A percentile compares a stretch with the other conserved stretches of the same genome.
These are phyloP conservation scores for Campaea margaritaria DNA, from an alignment of 2,888 invertebrate genomes.

Conservation along the genomic window DNA sequence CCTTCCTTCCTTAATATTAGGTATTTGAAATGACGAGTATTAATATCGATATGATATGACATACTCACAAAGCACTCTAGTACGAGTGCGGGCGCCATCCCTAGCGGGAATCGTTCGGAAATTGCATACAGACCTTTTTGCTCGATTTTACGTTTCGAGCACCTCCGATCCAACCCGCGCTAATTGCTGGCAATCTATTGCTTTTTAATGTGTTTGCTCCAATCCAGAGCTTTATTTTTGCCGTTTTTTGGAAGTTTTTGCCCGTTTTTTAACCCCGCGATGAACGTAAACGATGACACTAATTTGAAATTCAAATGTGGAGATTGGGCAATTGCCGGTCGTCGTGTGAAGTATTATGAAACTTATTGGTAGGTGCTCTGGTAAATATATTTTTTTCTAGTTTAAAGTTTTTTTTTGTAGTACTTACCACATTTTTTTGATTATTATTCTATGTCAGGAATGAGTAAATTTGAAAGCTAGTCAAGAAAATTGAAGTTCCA, in stretches of 20 bases:
- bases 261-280: conserved; percentile 36
- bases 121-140: conserved; percentile 58
- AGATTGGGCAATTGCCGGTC: conserved; percentile 30
- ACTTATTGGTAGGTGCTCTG: conserved; percentile 6
- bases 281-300: conserved; percentile 48
- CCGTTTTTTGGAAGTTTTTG: conserved; percentile 43
- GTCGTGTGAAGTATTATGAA: conserved; percentile 20
- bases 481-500: not conserved
- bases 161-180: conserved; percentile 47
- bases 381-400: too few relatives aligned
- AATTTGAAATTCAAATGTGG: conserved; percentile 46
- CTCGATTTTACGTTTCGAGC: conserved; percentile 43
- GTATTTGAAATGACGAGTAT: too few relatives aligned
- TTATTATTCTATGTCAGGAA: too few relatives aligned
- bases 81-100: conserved; percentile 9
- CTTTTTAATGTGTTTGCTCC: conserved; percentile 71
- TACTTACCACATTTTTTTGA: too few relatives aligned
- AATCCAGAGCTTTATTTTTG: conserved; percentile 54
- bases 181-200: conserved; percentile 77
- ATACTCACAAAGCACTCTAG: too few relatives aligned
- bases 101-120: conserved; percentile 54
- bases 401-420: not conserved
- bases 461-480: too few relatives aligned
- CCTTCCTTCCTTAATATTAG: too few relatives aligned
- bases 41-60: too few relatives aligned